These are phyloP conservation scores for Dipodomys ordii DNA, from an alignment of 2,113 vertebrate genomes.

Conservation along the genomic window DNA sequence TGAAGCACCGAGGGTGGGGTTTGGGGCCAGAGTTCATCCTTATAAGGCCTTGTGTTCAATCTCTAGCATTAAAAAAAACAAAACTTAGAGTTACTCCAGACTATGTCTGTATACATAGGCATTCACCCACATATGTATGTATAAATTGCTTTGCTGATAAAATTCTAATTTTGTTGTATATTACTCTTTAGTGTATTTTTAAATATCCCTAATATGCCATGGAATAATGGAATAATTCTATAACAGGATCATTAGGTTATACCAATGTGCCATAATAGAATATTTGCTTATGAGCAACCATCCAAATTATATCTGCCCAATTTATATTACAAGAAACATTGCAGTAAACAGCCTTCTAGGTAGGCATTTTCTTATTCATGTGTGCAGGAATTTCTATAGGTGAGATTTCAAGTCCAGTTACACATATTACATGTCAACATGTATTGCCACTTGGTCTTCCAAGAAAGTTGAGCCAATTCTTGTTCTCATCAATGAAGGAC, in stretches of 20 bases:
- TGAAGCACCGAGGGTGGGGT: too few species aligned
- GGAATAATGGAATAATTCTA: slow-evolving; percentile 1
- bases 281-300: not conserved
- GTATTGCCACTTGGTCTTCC: not conserved
- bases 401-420: not conserved
- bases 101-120: too few species aligned
- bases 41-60: not conserved
- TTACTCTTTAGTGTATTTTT: not conserved
- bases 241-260: not conserved
- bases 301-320: not conserved
- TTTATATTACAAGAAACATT: not conserved
- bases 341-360: too few species aligned
- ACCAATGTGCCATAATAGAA: not conserved
- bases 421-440: not conserved
- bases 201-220: not conserved
- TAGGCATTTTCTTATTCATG: too few species aligned
- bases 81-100: too few species aligned
- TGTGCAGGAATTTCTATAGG: not conserved
- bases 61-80: not conserved
- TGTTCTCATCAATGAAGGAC: not conserved
- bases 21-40: not conserved
- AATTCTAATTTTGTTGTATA: not conserved
- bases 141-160: not conserved
- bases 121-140: too few species aligned
- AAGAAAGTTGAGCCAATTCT: not conserved